Percentiles rank a stretch among this genome's conserved stretches.
These are phyloP conservation scores for Bubalus kerabau DNA, from an alignment of 2,113 vertebrate species.

Conservation along the genomic window DNA sequence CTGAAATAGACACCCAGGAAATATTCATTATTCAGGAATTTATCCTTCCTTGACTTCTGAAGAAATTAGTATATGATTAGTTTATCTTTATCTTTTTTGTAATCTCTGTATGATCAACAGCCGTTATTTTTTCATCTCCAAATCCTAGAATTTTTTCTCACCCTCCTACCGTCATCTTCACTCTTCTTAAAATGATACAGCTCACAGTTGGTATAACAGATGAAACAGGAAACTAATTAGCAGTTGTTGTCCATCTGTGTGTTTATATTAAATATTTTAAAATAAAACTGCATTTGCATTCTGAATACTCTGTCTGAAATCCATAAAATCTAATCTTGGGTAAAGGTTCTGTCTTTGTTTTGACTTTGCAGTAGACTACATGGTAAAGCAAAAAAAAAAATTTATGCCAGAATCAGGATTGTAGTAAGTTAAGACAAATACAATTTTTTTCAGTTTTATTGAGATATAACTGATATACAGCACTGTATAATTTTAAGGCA, in stretches of 20 bases:
- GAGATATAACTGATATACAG: background rate
- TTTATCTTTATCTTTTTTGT: background rate
- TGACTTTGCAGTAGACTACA: conserved; percentile 36
- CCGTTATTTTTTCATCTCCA: conserved; percentile 37
- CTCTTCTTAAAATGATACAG: conserved; percentile 56
- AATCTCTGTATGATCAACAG: conserved; percentile 7
- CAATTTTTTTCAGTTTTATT: background rate
- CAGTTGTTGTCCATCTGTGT: conserved; percentile 58
- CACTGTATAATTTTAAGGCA: background rate
- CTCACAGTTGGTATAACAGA: conserved; percentile 60
- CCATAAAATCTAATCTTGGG: conserved; percentile 37
- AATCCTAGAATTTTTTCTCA: conserved; percentile 36
- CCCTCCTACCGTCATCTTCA: conserved; percentile 28
- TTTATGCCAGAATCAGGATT: background rate
- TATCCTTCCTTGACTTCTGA: conserved; percentile 1
- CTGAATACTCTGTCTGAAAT: conserved; percentile 48
- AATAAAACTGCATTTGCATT: conserved; percentile 62
- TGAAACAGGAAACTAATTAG: conserved; percentile 64
- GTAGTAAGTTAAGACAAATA: conserved; percentile 26
- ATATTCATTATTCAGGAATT: background rate
- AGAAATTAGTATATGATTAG: background rate
- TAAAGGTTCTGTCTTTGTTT: conserved; percentile 33
- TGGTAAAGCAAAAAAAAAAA: background rate
- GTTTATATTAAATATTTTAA: conserved; percentile 67
- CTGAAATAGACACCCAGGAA: background rate